These are phyloP conservation scores for Alligator mississippiensis DNA, from an alignment of 2,113 vertebrate genomes.

Conservation along the genomic window DNA sequence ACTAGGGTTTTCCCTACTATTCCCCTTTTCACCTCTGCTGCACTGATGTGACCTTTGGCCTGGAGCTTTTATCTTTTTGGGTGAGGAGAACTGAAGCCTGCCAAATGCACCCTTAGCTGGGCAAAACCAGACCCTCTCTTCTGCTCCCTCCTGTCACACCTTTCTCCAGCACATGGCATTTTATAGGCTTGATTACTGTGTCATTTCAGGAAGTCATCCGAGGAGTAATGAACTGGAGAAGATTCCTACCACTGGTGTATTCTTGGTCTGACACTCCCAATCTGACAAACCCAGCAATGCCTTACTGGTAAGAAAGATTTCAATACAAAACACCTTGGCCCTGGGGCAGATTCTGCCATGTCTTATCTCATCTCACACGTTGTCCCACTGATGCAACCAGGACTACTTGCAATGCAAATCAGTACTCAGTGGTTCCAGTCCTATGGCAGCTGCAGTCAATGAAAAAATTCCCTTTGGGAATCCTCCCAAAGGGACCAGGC, in stretches of 20 bases:
- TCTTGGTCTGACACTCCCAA: slow-evolving; percentile 63
- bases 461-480: not conserved
- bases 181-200: not conserved
- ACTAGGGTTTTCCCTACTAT: not conserved
- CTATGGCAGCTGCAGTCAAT: not conserved
- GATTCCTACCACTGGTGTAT: slow-evolving; percentile 74
- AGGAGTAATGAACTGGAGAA: slow-evolving; percentile 87
- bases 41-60: not conserved
- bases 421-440: slow-evolving; percentile 10
- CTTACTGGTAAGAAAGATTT: slow-evolving; percentile 78
- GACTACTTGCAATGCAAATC: not conserved
- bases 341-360: not conserved
- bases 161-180: not conserved
- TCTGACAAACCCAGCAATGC: slow-evolving; percentile 9
- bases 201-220: slow-evolving; percentile 84
- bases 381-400: not conserved
- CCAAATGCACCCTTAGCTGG: not conserved
- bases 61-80: not conserved
- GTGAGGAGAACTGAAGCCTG: not conserved
- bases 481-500: not conserved
- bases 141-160: not conserved
- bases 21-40: not conserved
- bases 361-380: not conserved
- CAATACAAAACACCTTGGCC: not conserved
- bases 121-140: not conserved